Percentiles rank a stretch among this genome's conserved stretches.
Evolutionary conservation across 2,888 invertebrate genomes (phyloP).

Genomic region (Hoplodrina ambigua): DNA sequence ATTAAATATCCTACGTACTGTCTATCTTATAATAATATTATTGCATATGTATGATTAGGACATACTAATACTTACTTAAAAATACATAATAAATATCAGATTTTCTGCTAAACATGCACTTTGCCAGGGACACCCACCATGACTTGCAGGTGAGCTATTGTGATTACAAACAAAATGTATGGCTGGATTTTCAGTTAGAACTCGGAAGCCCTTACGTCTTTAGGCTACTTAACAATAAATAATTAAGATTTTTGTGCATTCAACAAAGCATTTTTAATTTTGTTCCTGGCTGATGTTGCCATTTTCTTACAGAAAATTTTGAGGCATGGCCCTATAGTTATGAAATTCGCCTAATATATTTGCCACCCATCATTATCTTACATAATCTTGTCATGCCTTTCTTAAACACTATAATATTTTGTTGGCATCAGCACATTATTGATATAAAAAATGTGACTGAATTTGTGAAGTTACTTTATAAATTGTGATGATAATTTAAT

Average conservation of each 20-base stretch:
- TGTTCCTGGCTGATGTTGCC: slow-evolving; percentile 34
- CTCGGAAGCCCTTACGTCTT: slow-evolving; percentile 22
- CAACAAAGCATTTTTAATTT: slow-evolving; percentile 43
- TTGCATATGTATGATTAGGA: slow-evolving; percentile 43
- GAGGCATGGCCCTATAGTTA: slow-evolving; percentile 46
- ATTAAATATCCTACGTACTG: slow-evolving; percentile 30
- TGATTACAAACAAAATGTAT: slow-evolving; percentile 18
- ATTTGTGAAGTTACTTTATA: slow-evolving; percentile 62
- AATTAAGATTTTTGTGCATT: slow-evolving; percentile 47
- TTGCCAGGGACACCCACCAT: background rate
- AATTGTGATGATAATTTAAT: slow-evolving; percentile 69
- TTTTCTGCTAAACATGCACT: slow-evolving; percentile 3
- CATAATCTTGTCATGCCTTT: slow-evolving; percentile 45
- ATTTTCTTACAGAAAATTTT: slow-evolving; percentile 51
- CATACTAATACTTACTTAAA: slow-evolving; percentile 40
- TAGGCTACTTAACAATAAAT: slow-evolving; percentile 51
- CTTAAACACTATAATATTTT: slow-evolving; percentile 28
- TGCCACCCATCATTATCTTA: slow-evolving; percentile 21
- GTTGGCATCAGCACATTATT: slow-evolving; percentile 39
- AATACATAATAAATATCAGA: slow-evolving; percentile 48
- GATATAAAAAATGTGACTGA: slow-evolving; percentile 61
- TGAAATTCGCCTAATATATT: slow-evolving; percentile 41
- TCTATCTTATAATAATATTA: slow-evolving; percentile 39
- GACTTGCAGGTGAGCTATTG: slow-evolving; percentile 4
- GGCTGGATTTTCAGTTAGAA: slow-evolving; percentile 12